Evolutionary conservation across 1,140 invertebrate species (phyloP).

Genomic region (Cepaea nemoralis): DNA sequence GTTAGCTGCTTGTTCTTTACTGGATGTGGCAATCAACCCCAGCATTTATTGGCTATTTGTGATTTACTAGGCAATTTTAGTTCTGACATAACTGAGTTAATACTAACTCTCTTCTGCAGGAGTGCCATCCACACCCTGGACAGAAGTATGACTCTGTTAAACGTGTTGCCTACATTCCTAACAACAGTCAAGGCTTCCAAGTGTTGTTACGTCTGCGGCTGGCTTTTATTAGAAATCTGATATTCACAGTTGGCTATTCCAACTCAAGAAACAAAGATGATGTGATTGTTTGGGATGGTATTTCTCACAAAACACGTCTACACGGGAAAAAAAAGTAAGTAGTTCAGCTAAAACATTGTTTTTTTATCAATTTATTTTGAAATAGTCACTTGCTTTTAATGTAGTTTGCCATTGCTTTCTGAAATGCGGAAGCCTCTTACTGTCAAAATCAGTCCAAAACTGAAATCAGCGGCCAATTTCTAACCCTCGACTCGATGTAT

Average conservation of each 20-base stretch:
- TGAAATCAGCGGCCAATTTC: too few relatives aligned
- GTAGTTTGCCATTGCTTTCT: too few relatives aligned
- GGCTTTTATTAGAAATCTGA: neutral
- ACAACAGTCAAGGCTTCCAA: neutral
- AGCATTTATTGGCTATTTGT: too few relatives aligned
- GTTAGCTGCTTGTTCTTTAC: too few relatives aligned
- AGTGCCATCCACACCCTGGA: neutral
- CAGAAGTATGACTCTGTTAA: neutral
- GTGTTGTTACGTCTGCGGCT: neutral
- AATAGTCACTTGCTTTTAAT: too few relatives aligned
- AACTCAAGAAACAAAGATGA: neutral
- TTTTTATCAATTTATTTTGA: too few relatives aligned
- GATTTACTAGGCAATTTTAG: too few relatives aligned
- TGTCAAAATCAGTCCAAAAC: too few relatives aligned
- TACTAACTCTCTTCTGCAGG: neutral
- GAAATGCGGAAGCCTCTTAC: too few relatives aligned
- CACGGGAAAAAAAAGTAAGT: neutral
- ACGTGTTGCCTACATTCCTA: neutral
- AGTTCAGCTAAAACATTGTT: neutral
- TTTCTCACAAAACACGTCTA: conserved; percentile 2
- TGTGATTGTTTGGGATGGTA: conserved; percentile 1
- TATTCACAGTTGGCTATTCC: neutral
- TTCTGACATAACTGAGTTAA: too few relatives aligned
- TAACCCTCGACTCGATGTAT: too few relatives aligned
- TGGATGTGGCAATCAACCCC: too few relatives aligned